phyloP scores from a whole-genome alignment of 1,140 invertebrate species.

The Heterodera schachtii region DNA sequence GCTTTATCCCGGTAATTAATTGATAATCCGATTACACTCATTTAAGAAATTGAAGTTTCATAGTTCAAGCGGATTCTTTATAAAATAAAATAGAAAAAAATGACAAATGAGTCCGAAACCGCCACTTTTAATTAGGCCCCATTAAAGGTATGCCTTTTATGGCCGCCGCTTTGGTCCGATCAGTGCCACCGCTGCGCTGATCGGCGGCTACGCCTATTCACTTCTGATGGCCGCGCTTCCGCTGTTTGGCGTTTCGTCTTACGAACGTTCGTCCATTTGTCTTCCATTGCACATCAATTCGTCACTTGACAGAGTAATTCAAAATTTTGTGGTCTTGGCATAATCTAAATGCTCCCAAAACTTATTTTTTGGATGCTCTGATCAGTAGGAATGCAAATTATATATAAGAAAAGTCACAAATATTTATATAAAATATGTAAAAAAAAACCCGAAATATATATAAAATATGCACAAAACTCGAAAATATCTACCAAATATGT shows the following conservation, averaged over 20 bases:
- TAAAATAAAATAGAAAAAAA: slow-evolving; percentile 4
- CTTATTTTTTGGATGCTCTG: no score
- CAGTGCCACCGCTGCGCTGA: slow-evolving; percentile 81
- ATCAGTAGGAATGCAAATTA: no score
- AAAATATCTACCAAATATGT: no score
- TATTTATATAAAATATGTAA: no score
- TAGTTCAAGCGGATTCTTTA: neutral
- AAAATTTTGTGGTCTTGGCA: neutral
- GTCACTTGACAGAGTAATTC: slow-evolving; percentile 36
- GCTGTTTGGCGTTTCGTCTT: slow-evolving; percentile 86
- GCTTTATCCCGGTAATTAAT: no score
- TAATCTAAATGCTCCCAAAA: no score
- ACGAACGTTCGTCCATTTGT: slow-evolving; percentile 71
- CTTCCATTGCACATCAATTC: slow-evolving; percentile 66
- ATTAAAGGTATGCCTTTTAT: slow-evolving; percentile 55
- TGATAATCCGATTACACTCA: no score
- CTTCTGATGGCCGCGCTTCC: slow-evolving; percentile 79
- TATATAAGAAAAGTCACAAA: no score
- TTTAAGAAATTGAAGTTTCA: no score
- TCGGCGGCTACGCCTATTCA: slow-evolving; percentile 86
- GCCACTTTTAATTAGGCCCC: neutral
- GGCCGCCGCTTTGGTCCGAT: slow-evolving; percentile 74
- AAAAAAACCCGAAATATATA: no score
- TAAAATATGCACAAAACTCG: no score
- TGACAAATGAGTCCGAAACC: no score